Percentiles rank a stretch among this genome's conserved stretches.
Evolutionary conservation across 2,113 vertebrate species (phyloP).

Genomic region (Chaetorhynchus papuensis): DNA sequence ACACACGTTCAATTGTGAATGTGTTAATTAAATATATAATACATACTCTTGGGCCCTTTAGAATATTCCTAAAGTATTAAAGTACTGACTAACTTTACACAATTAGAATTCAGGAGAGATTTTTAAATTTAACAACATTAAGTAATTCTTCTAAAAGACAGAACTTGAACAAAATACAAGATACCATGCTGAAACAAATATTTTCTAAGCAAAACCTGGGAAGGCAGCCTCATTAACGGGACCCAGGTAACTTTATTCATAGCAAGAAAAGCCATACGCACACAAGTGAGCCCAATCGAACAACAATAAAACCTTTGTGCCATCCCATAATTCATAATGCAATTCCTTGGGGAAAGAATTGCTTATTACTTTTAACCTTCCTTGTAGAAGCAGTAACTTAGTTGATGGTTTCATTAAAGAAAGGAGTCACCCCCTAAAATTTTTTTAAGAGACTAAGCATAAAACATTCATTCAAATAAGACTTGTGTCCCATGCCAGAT

Average conservation of each 20-base stretch:
- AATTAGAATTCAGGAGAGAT: not conserved
- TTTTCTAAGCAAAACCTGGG: not conserved
- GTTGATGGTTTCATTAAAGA: constrained; percentile 50
- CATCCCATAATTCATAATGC: not conserved
- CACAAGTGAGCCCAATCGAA: not conserved
- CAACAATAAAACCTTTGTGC: not conserved
- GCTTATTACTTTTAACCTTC: constrained; percentile 6
- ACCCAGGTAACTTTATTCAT: not conserved
- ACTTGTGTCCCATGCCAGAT: constrained; percentile 31
- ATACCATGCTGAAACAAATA: not conserved
- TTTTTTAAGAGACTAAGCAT: constrained; percentile 41
- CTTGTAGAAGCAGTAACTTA: constrained; percentile 11
- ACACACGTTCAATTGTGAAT: not conserved
- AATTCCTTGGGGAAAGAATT: not conserved
- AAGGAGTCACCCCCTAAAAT: constrained; percentile 27
- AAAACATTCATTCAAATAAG: constrained; percentile 70
- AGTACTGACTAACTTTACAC: not conserved
- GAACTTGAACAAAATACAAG: not conserved
- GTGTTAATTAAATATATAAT: not conserved
- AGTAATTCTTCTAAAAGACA: not conserved
- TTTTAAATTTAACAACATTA: not conserved
- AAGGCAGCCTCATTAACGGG: not conserved
- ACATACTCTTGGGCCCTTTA: not conserved
- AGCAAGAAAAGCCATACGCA: not conserved
- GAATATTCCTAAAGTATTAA: not conserved